Evolutionary conservation across 1,140 invertebrate genomes (phyloP), one percentile per base, ranked within the genome.

Genomic region (Chionoecetes opilio): DNA sequence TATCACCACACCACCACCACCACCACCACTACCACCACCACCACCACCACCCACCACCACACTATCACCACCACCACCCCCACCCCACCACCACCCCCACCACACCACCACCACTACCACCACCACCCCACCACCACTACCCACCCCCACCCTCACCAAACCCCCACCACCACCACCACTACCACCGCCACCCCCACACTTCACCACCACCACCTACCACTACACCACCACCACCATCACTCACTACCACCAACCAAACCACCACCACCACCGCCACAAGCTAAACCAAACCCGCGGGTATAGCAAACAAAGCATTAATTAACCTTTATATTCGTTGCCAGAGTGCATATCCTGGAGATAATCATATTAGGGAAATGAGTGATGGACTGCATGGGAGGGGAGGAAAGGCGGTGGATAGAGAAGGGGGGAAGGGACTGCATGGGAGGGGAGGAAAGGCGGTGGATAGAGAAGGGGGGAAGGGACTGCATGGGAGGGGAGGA

Each of bases 271-370:
- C 26, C 63, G n/a, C 63, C 2, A 17, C 11, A 14, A n/a, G n/a
- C n/a, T n/a, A n/a, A n/a, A 14, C 41, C 41, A 8, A 14, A 26
- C 21, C 63, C 63, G 21, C 63, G 21, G 63, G 63, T 75, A 75
- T 75, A 11, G 63, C 63, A 75, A 75, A 75, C 26, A 75, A 75
- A 75, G 63, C 63, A 75, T n/a, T 75, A 75, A 75, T 75, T 75
- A 75, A 75, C 63, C 63, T 75, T 75, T 75, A 75, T 75, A n/a
- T 75, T 75, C 63, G 21, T 6, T n/a, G 3, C 21, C 8, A 26
- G n/a, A n/a, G 26, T 75, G 63, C 63, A n/a, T 75, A 75, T 11
- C 63, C 63, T 26, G n/a, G 63, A 75, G 63, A 75, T 75, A 75
- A 75, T 75, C 63, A 75, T 75, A 75, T 75, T 75, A 75, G 2